These are phyloP conservation scores for Rhogogaster chlorosoma DNA, from an alignment of 2,888 invertebrate genomes.

Conservation along the genomic window DNA sequence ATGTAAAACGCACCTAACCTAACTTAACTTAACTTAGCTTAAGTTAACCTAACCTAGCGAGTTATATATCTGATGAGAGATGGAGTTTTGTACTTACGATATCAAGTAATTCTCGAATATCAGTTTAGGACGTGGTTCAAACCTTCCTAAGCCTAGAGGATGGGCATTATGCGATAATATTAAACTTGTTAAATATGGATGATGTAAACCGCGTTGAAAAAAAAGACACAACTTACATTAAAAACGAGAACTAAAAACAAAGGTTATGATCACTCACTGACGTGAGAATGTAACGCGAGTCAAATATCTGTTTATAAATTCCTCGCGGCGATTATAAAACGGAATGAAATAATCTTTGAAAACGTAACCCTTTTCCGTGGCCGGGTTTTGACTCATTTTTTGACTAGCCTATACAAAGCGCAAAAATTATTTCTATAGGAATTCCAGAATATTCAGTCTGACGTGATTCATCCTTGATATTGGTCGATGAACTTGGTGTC, in stretches of 20 bases:
- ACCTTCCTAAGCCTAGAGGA: neutral
- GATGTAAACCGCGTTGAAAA: neutral
- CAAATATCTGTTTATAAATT: constrained; percentile 17
- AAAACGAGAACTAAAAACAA: neutral
- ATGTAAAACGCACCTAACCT: constrained; percentile 38
- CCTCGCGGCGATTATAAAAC: neutral
- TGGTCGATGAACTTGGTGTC: neutral
- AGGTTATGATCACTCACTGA: constrained; percentile 15
- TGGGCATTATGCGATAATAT: neutral
- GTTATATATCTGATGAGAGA: neutral
- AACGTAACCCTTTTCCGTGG: neutral
- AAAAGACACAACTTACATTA: neutral
- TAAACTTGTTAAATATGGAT: neutral
- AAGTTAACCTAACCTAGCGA: neutral
- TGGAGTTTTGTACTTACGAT: neutral
- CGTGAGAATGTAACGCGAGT: neutral
- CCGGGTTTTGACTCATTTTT: constrained; percentile 10
- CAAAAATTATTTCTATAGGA: neutral
- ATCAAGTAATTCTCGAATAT: neutral
- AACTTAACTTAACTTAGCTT: neutral
- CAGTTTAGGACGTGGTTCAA: too few relatives aligned
- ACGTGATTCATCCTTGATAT: neutral
- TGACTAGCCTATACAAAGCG: neutral
- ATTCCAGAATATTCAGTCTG: neutral
- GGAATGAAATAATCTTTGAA: neutral